Conservation (phyloP, 2,888 invertebrate species). For the Polydrusus tereticollis region DNA sequence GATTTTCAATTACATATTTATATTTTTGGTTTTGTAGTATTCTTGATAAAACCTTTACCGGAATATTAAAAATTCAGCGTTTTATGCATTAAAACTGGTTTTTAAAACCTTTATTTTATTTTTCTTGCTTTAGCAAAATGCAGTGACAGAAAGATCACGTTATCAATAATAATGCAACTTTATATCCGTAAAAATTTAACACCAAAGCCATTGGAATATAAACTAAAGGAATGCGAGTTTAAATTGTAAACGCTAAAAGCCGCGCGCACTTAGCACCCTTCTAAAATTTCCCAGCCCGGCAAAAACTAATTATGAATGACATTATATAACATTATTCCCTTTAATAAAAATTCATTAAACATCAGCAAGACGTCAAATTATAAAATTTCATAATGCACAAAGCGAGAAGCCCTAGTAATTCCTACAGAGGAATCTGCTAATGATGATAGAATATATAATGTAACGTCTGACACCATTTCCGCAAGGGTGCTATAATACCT, state of each 20-base stretch:
- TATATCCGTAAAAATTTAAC: too few relatives aligned
- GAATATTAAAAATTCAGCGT: too few relatives aligned
- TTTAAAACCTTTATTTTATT: too few relatives aligned
- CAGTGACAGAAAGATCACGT: too few relatives aligned
- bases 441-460: constrained; percentile 25
- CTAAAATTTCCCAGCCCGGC: constrained; percentile 8
- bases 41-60: too few relatives aligned
- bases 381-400: constrained; percentile 31
- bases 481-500: constrained; percentile 13
- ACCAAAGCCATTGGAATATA: too few relatives aligned
- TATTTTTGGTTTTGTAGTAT: too few relatives aligned
- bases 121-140: too few relatives aligned
- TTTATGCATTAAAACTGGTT: too few relatives aligned
- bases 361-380: constrained; percentile 22
- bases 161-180: too few relatives aligned
- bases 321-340: constrained; percentile 16
- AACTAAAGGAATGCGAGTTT: not conserved
- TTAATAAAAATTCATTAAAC: constrained; percentile 38
- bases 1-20: too few relatives aligned
- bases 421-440: constrained; percentile 31
- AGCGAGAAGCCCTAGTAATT: constrained; percentile 25
- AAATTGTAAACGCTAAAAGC: not conserved
- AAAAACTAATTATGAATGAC: constrained; percentile 36
- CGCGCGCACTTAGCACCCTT: not conserved
- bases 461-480: constrained; percentile 8